Evolutionary conservation across 1,140 invertebrate genomes (phyloP).

Genomic region (Conus ventricosus): DNA sequence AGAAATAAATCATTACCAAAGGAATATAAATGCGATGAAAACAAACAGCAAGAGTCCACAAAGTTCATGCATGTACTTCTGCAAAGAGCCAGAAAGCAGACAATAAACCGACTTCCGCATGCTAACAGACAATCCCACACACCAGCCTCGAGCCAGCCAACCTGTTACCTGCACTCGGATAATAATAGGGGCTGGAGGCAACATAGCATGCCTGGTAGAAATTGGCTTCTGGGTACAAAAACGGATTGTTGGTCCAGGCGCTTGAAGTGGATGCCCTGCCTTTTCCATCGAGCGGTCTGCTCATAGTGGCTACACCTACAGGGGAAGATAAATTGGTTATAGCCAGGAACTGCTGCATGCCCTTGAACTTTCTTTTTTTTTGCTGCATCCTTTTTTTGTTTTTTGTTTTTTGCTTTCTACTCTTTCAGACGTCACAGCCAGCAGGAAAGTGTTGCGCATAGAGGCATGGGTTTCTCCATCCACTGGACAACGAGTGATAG

Average conservation of each 20-base stretch:
- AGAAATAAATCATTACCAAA: too few relatives aligned
- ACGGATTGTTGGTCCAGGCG: not conserved
- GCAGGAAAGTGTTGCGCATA: too few relatives aligned
- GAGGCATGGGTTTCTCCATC: too few relatives aligned
- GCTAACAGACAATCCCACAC: not conserved
- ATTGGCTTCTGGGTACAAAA: not conserved
- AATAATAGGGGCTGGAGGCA: not conserved
- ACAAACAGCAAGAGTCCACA: not conserved
- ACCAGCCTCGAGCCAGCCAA: not conserved
- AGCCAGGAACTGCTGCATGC: too few relatives aligned
- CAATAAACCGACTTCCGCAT: not conserved
- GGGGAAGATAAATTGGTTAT: not conserved
- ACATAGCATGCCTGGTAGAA: not conserved
- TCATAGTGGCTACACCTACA: not conserved
- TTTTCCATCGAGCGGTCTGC: not conserved
- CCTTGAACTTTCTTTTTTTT: too few relatives aligned
- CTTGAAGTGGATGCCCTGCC: not conserved
- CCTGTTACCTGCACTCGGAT: not conserved
- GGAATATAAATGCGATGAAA: too few relatives aligned
- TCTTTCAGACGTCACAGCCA: too few relatives aligned
- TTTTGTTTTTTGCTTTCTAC: too few relatives aligned
- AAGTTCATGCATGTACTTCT: not conserved
- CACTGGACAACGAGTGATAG: too few relatives aligned
- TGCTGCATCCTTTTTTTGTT: too few relatives aligned
- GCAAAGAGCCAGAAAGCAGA: not conserved